These are phyloP conservation scores for Sminthurides bifidus DNA, from an alignment of 1,140 invertebrate species.

Conservation along the genomic window DNA sequence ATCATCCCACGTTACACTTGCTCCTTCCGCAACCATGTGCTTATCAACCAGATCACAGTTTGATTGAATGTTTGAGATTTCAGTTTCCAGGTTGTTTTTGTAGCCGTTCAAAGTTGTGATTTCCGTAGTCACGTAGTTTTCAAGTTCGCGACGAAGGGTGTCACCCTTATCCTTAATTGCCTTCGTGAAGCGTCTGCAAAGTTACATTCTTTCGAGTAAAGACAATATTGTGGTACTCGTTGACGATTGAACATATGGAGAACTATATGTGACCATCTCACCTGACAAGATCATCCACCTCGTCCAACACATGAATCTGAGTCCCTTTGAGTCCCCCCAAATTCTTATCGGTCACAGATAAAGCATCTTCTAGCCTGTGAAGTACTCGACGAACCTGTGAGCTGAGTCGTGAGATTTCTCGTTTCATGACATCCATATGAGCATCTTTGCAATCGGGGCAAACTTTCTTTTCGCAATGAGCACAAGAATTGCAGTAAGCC, in stretches of 20 bases:
- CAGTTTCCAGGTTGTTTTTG: conserved; percentile 41
- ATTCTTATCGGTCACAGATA: conserved; percentile 72
- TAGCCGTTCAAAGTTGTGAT: conserved; percentile 54
- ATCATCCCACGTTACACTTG: conserved; percentile 64
- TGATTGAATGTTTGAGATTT: conserved; percentile 81
- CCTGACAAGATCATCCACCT: conserved; percentile 77
- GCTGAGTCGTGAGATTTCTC: conserved; percentile 87
- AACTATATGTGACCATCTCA: conserved; percentile 6
- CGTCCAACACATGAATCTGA: conserved; percentile 70
- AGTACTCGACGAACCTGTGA: conserved; percentile 72
- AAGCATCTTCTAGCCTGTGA: conserved; percentile 71
- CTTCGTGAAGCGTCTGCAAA: conserved; percentile 61
- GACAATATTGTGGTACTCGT: neutral
- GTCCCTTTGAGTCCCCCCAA: conserved; percentile 69
- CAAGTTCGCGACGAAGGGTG: conserved; percentile 72
- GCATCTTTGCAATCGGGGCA: conserved; percentile 81
- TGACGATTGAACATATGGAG: neutral
- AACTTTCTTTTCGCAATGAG: conserved; percentile 89
- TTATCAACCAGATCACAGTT: conserved; percentile 95
- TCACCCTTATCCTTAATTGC: conserved; percentile 85
- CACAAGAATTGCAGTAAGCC: conserved; percentile 72
- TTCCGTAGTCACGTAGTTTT: conserved; percentile 72
- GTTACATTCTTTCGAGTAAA: neutral
- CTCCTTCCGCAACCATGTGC: conserved; percentile 64
- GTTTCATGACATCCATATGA: conserved; percentile 86